phyloP scores from a whole-genome alignment of 2,888 invertebrate species.

The Drosophila nigricruria region DNA sequence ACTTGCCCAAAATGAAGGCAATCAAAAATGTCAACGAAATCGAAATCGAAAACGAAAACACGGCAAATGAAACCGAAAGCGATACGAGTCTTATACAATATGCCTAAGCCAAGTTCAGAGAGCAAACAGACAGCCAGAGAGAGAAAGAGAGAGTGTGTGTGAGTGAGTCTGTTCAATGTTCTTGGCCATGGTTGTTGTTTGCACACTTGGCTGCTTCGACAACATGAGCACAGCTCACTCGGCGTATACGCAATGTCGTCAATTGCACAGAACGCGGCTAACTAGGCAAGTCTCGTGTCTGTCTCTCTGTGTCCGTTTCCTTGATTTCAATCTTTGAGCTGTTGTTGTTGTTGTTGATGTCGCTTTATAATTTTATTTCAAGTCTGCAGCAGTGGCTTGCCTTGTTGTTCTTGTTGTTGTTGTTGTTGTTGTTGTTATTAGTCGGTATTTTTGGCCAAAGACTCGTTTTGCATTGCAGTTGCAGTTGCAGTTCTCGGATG shows the following conservation, averaged over 20 bases:
- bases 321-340: constrained; percentile 66
- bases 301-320: constrained; percentile 60
- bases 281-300: constrained; percentile 43
- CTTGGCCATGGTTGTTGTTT: constrained; percentile 78
- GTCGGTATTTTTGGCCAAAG: constrained; percentile 56
- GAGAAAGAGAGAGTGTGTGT: neutral
- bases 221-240: constrained; percentile 46
- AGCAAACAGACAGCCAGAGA: constrained; percentile 4
- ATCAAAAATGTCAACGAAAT: constrained; percentile 51
- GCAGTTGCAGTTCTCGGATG: constrained; percentile 75
- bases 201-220: constrained; percentile 69
- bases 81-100: constrained; percentile 24
- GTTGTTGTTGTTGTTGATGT: constrained; percentile 19
- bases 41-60: constrained; percentile 31
- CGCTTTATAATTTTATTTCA: constrained; percentile 27
- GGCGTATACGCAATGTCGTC: constrained; percentile 77
- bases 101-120: constrained; percentile 72
- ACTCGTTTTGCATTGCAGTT: constrained; percentile 62
- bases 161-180: constrained; percentile 53
- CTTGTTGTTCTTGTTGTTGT: constrained; percentile 49
- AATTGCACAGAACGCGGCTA: constrained; percentile 54
- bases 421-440: constrained; percentile 31
- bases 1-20: constrained; percentile 61
- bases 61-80: constrained; percentile 46
- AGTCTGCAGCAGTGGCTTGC: constrained; percentile 62